A percentile compares a stretch with the other conserved stretches of the same genome.
Evolutionary conservation across 2,888 invertebrate species (phyloP).

Genomic region (Drosophila pseudotakahashii): DNA sequence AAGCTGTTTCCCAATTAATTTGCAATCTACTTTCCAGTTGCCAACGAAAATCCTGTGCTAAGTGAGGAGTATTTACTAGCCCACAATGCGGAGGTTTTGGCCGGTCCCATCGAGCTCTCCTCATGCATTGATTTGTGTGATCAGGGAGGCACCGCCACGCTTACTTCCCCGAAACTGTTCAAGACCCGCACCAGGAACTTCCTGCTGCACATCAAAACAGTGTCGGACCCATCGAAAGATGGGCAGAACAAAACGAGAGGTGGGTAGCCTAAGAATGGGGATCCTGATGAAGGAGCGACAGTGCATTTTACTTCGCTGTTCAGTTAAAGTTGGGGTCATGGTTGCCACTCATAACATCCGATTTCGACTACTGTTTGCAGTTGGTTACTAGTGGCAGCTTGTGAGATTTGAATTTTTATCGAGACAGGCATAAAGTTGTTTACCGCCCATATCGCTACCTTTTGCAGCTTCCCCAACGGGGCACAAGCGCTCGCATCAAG

Average conservation of each 20-base stretch:
- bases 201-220: conserved; percentile 91
- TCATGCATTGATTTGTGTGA: conserved; percentile 93
- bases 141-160: conserved; percentile 92
- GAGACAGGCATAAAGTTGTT: neutral
- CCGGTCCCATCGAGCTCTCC: conserved; percentile 93
- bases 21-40: conserved; percentile 58
- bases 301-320: neutral
- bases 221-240: conserved; percentile 87
- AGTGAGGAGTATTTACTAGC: conserved; percentile 92
- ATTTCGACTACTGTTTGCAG: neutral
- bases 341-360: neutral
- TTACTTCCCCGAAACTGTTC: conserved; percentile 94
- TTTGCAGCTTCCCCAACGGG: conserved; percentile 50
- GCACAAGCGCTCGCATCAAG: conserved; percentile 44
- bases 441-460: conserved; percentile 16
- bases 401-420: neutral
- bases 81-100: conserved; percentile 95
- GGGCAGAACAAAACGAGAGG: conserved; percentile 84
- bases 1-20: neutral
- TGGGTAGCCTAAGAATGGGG: conserved; percentile 49
- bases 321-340: neutral
- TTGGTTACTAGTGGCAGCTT: neutral
- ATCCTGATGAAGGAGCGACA: no score
- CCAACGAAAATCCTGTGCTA: conserved; percentile 89
- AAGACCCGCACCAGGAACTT: conserved; percentile 91